Percentiles rank a stretch among this genome's conserved stretches.
Conservation (phyloP, 2,113 vertebrate species). For the Oncorhynchus keta region DNA sequence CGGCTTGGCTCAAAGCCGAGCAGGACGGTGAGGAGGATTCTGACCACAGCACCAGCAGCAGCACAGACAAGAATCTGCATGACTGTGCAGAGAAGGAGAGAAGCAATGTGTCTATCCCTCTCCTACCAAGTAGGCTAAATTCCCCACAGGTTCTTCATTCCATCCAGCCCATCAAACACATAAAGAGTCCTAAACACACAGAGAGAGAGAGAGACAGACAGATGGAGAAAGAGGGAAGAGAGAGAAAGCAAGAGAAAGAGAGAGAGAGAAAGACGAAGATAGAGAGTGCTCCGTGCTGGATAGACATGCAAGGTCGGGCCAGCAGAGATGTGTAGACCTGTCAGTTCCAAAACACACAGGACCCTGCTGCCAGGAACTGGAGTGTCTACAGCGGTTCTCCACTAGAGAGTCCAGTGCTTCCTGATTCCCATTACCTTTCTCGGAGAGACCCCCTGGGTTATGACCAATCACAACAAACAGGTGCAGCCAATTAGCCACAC, state of each 20-base stretch:
- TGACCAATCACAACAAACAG: constrained; percentile 79
- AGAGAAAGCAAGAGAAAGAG: not conserved
- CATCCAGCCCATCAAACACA: constrained; percentile 18
- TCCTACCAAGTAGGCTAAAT: constrained; percentile 18
- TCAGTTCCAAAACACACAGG: constrained; percentile 37
- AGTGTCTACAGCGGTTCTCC: constrained; percentile 68
- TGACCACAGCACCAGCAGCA: constrained; percentile 53
- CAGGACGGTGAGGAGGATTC: constrained; percentile 54
- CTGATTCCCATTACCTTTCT: constrained; percentile 71
- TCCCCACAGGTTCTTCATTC: constrained; percentile 25
- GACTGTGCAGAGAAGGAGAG: constrained; percentile 56
- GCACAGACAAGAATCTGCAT: constrained; percentile 60
- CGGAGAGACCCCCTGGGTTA: constrained; percentile 69
- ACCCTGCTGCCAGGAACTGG: constrained; percentile 64
- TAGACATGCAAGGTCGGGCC: constrained; percentile 52
- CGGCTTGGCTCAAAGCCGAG: constrained; percentile 52
- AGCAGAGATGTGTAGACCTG: constrained; percentile 58
- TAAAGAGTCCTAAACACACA: constrained; percentile 16
- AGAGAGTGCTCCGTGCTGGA: constrained; percentile 41
- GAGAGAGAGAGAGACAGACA: constrained; percentile 2
- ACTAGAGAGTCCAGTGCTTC: constrained; percentile 49
- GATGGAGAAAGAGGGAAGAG: not conserved
- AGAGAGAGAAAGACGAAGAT: not conserved
- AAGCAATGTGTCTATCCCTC: not conserved
- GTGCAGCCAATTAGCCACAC: constrained; percentile 79